A percentile compares a stretch with the other conserved stretches of the same genome.
phyloP scores from a whole-genome alignment of 2,113 vertebrate species.

The Syngnathus floridae region DNA sequence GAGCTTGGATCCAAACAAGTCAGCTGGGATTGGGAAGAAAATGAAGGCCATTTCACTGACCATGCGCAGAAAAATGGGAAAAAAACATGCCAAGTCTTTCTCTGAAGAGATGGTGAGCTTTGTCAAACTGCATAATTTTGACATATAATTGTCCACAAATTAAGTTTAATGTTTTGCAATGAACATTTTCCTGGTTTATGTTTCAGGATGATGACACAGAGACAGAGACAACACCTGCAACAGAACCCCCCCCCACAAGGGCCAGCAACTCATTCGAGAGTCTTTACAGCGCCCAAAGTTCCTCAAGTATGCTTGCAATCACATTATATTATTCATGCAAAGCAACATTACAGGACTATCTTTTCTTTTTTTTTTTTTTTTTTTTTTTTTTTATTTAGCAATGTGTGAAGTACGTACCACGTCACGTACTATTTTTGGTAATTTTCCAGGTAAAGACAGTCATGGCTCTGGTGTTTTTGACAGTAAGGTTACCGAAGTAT shows the following conservation, averaged over 20 bases:
- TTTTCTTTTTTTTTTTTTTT: too few relatives aligned
- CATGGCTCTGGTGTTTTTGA: neutral
- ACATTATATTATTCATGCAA: neutral
- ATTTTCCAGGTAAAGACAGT: neutral
- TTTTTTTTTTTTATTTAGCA: too few relatives aligned
- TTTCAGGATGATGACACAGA: conserved; percentile 78
- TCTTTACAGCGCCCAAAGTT: conserved; percentile 83
- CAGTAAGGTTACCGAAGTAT: neutral
- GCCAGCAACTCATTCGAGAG: conserved; percentile 85
- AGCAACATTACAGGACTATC: neutral
- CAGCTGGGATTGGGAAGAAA: conserved; percentile 82
- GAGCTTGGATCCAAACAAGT: conserved; percentile 69
- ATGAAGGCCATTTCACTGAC: conserved; percentile 93
- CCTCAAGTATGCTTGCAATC: conserved; percentile 78
- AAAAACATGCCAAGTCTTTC: conserved; percentile 81
- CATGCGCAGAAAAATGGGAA: conserved; percentile 88
- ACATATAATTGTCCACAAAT: neutral
- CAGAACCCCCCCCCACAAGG: conserved; percentile 71
- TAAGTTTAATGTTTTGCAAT: neutral
- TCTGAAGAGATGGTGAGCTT: conserved; percentile 82
- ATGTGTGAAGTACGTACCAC: neutral
- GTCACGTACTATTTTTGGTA: neutral
- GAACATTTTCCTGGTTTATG: neutral
- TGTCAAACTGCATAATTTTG: neutral
- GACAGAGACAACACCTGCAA: conserved; percentile 53